These are phyloP conservation scores for Pogonomyrmex barbatus DNA, from an alignment of 1,140 invertebrate species.

Conservation along the genomic window DNA sequence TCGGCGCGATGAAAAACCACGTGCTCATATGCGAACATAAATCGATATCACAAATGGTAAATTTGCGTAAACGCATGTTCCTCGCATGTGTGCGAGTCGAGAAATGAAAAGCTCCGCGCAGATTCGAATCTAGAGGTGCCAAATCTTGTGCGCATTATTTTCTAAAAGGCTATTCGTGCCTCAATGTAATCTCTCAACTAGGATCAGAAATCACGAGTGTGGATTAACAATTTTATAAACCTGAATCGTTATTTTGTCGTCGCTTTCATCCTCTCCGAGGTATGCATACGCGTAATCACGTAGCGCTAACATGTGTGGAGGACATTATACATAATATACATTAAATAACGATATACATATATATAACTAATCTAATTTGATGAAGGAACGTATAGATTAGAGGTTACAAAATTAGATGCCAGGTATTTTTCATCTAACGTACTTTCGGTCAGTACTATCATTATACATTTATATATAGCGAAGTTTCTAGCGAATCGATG, in stretches of 20 bases:
- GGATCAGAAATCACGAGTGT: constrained; percentile 19
- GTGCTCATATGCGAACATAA: constrained; percentile 61
- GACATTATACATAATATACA: constrained; percentile 49
- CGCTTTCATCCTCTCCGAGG: constrained; percentile 24
- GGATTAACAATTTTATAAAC: constrained; percentile 47
- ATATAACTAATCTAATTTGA: constrained; percentile 34
- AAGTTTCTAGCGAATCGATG: constrained; percentile 23
- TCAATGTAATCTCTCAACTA: constrained; percentile 9
- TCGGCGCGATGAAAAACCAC: constrained; percentile 34
- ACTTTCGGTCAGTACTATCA: constrained; percentile 43
- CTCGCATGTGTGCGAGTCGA: background rate
- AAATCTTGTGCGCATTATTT: constrained; percentile 47
- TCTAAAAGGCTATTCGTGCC: constrained; percentile 16
- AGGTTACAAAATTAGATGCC: constrained; percentile 57
- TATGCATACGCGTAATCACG: constrained; percentile 7
- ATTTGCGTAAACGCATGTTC: constrained; percentile 33
- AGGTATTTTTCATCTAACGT: constrained; percentile 48
- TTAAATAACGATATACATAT: constrained; percentile 41
- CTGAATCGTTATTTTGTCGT: constrained; percentile 31
- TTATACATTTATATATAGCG: constrained; percentile 39
- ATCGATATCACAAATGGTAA: constrained; percentile 80
- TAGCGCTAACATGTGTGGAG: constrained; percentile 33
- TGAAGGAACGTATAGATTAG: constrained; percentile 26
- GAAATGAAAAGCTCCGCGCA: constrained; percentile 15
- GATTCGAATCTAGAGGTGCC: constrained; percentile 30